Evolutionary conservation across 2,888 invertebrate species (phyloP).

Genomic region (Hemicrepidius hirtus): DNA sequence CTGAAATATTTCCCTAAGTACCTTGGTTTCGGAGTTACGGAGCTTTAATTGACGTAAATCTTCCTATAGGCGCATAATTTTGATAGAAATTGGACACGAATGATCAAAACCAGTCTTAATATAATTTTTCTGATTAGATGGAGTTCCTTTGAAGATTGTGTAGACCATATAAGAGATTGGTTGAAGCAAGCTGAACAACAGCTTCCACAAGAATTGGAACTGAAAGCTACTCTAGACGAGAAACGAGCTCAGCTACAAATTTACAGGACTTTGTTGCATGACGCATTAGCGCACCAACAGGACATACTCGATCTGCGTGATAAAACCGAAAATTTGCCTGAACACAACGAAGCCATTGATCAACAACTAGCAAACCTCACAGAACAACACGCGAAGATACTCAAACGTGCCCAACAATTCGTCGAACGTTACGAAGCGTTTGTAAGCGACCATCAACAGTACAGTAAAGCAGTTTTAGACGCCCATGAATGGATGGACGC

Average conservation of each 20-base stretch:
- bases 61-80: too few species aligned
- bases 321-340: slow-evolving; percentile 86
- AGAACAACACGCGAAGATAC: slow-evolving; percentile 82
- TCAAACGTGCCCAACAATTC: slow-evolving; percentile 82
- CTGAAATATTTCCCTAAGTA: too few species aligned
- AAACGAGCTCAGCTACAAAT: slow-evolving; percentile 91
- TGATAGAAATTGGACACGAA: too few species aligned
- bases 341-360: slow-evolving; percentile 83
- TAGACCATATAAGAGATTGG: slow-evolving; percentile 87
- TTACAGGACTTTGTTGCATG: slow-evolving; percentile 88
- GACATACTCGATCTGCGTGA: slow-evolving; percentile 88
- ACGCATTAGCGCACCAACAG: slow-evolving; percentile 89
- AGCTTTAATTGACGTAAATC: too few species aligned
- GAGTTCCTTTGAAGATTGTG: slow-evolving; percentile 92
- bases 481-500: slow-evolving; percentile 91
- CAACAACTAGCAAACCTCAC: slow-evolving; percentile 81
- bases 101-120: too few species aligned
- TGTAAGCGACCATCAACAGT: slow-evolving; percentile 92
- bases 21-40: too few species aligned
- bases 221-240: slow-evolving; percentile 92
- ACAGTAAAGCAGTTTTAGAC: slow-evolving; percentile 90
- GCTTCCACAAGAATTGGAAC: slow-evolving; percentile 85
- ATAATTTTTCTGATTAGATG: slow-evolving; percentile 73
- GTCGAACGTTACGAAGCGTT: slow-evolving; percentile 91
- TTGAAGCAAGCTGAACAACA: slow-evolving; percentile 83